Evolutionary conservation across 2,113 vertebrate genomes (phyloP).

Genomic region (Calidris pugnax): DNA sequence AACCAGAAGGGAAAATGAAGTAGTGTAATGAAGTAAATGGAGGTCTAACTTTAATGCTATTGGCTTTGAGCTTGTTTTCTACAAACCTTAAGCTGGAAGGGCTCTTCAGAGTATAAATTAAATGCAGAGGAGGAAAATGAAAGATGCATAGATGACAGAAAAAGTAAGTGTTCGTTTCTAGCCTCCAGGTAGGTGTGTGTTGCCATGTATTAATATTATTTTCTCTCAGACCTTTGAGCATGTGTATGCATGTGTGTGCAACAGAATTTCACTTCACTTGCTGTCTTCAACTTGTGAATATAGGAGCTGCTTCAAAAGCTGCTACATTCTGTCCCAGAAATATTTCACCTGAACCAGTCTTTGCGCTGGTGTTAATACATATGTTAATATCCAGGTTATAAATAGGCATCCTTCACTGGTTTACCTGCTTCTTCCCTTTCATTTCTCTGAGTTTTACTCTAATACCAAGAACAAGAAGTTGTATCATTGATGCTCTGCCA

Average conservation of each 20-base stretch:
- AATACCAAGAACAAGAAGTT: background rate
- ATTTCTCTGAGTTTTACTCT: background rate
- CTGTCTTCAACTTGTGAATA: background rate
- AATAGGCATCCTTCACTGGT: background rate
- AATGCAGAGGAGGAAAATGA: background rate
- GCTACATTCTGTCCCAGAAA: background rate
- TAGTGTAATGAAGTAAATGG: background rate
- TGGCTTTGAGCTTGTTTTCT: background rate
- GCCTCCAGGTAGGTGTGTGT: background rate
- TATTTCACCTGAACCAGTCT: constrained; percentile 7
- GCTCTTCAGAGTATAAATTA: background rate
- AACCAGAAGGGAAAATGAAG: constrained; percentile 21
- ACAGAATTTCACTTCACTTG: constrained; percentile 2
- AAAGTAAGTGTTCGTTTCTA: background rate
- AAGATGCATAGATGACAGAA: background rate
- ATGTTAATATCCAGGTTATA: background rate
- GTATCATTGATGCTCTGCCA: background rate
- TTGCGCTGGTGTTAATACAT: background rate
- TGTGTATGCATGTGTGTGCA: background rate
- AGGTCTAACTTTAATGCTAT: background rate
- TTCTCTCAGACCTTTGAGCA: background rate
- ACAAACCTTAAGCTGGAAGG: background rate
- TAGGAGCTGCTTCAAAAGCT: background rate
- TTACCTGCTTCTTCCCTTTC: background rate
- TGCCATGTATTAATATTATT: background rate